phyloP scores from a whole-genome alignment of 2,113 vertebrate genomes.

The Siphamia tubifer region DNA sequence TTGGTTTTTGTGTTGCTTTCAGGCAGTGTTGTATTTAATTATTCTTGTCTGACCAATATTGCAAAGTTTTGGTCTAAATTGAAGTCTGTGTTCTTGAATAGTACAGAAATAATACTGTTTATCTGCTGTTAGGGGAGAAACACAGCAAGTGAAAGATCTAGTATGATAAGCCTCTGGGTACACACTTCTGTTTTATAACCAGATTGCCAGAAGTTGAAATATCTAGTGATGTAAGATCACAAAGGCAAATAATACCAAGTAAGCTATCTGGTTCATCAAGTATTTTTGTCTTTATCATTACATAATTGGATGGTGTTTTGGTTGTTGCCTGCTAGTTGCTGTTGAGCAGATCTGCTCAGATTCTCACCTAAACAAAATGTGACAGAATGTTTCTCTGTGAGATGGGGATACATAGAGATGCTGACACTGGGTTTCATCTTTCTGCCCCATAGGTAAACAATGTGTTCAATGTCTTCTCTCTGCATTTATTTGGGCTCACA shows the following conservation, averaged over 20 bases:
- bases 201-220: constrained; percentile 19
- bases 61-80: background rate
- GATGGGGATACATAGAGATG: background rate
- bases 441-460: background rate
- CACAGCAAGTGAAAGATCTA: constrained; percentile 11
- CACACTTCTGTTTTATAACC: constrained; percentile 1
- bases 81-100: constrained; percentile 4
- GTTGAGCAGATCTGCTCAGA: background rate
- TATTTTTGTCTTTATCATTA: background rate
- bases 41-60: background rate
- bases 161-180: background rate
- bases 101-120: background rate
- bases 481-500: constrained; percentile 29
- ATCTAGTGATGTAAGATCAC: background rate
- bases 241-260: background rate
- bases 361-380: background rate
- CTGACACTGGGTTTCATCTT: background rate
- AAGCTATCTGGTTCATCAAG: background rate
- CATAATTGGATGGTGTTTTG: background rate
- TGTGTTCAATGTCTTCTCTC: background rate
- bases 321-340: background rate
- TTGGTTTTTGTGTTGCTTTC: constrained; percentile 15
- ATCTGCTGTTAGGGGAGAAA: background rate
- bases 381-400: background rate
- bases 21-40: constrained; percentile 12